phyloP scores from a whole-genome alignment of 2,888 invertebrate genomes.

The Conomelus anceps region DNA sequence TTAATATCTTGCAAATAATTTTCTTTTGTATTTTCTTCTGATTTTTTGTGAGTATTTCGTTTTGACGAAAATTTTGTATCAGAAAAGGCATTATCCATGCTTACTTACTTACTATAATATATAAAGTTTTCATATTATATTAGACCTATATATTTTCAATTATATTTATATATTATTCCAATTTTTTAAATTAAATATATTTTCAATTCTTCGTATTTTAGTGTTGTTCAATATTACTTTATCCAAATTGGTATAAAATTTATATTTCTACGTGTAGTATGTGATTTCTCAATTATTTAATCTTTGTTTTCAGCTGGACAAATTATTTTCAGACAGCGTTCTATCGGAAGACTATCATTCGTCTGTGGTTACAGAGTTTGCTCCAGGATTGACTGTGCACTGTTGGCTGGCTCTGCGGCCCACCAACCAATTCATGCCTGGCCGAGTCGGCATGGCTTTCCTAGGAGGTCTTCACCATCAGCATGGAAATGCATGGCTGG shows the following conservation, averaged over 20 bases:
- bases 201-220: neutral
- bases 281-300: neutral
- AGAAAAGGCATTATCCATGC: no score
- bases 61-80: no score
- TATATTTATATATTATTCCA: no score
- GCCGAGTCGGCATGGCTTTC: slow-evolving; percentile 39
- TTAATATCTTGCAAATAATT: no score
- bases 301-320: slow-evolving; percentile 34
- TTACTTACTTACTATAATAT: no score
- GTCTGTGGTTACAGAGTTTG: slow-evolving; percentile 31
- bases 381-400: slow-evolving; percentile 32
- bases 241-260: neutral
- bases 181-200: no score
- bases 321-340: slow-evolving; percentile 33
- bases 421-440: slow-evolving; percentile 36
- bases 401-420: slow-evolving; percentile 34
- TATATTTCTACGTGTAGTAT: no score
- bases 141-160: neutral
- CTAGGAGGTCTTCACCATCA: slow-evolving; percentile 38
- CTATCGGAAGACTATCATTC: slow-evolving; percentile 35
- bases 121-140: no score
- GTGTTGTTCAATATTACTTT: neutral
- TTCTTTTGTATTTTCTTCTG: no score
- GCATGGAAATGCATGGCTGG: slow-evolving; percentile 39
- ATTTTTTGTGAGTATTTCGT: no score